Conservation (phyloP, 2,797 vertebrate genomes). For the Sarcoramphus papa region DNA sequence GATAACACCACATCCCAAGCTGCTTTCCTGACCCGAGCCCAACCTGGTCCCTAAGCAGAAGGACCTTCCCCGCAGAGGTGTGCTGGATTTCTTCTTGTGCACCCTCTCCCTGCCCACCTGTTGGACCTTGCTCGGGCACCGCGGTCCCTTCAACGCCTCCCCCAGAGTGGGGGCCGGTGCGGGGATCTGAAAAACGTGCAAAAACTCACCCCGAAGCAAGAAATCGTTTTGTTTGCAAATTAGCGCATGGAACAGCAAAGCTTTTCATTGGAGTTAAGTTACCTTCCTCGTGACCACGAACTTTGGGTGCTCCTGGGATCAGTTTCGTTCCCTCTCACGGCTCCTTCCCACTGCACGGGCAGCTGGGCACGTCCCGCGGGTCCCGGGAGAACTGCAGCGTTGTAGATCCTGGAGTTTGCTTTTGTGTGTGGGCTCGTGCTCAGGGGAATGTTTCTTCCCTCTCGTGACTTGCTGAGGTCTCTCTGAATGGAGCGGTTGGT, state of each 20-base stretch:
- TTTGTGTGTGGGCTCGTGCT: not conserved
- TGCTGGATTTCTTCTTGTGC: not conserved
- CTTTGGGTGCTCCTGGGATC: not conserved
- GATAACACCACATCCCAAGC: not conserved
- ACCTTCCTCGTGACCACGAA: not conserved
- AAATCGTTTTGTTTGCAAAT: not conserved
- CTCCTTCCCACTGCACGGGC: not conserved
- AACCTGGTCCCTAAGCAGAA: not conserved
- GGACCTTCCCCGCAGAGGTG: not conserved
- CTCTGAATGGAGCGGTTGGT: not conserved
- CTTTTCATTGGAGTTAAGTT: fast-evolving
- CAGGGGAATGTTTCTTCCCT: not conserved
- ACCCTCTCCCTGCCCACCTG: not conserved
- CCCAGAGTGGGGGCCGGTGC: not conserved
- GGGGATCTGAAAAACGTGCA: not conserved
- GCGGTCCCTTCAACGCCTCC: fast-evolving
- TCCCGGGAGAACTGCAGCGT: not conserved
- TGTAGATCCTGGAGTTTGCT: not conserved
- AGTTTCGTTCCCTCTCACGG: not conserved
- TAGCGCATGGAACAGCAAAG: fast-evolving
- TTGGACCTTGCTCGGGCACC: not conserved
- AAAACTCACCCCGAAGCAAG: not conserved
- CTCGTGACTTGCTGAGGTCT: not conserved
- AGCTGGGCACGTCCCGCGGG: not conserved
- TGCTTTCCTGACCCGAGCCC: not conserved